These are phyloP conservation scores for Burhinus oedicnemus DNA, from an alignment of 2,113 vertebrate species.

Conservation along the genomic window DNA sequence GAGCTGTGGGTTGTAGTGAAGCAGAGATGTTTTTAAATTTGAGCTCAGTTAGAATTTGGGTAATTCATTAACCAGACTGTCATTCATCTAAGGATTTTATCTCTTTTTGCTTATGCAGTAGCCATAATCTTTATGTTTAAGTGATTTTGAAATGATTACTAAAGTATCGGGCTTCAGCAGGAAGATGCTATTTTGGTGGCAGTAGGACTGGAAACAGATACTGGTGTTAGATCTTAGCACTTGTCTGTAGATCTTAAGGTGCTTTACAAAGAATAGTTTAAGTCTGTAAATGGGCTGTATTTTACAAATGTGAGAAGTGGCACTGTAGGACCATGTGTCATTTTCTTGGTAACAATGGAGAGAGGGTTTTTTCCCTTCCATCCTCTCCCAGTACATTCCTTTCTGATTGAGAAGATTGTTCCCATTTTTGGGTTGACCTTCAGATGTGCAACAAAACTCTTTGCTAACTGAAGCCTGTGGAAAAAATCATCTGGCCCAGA, in stretches of 20 bases:
- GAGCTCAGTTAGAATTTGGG: not conserved
- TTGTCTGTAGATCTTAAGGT: not conserved
- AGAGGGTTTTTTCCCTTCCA: not conserved
- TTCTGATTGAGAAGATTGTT: not conserved
- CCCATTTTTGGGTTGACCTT: not conserved
- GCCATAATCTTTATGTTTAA: not conserved
- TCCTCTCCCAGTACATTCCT: not conserved
- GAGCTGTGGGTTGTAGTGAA: not conserved
- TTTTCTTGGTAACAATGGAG: not conserved
- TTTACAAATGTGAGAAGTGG: not conserved
- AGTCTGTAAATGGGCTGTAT: not conserved
- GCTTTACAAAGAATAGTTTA: not conserved
- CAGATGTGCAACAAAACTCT: not conserved
- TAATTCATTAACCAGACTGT: not conserved
- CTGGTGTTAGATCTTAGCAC: not conserved
- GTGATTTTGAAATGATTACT: not conserved
- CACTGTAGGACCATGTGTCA: not conserved
- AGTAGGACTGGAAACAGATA: no score
- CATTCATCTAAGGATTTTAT: not conserved
- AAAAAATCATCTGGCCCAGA: not conserved
- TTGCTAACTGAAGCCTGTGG: not conserved
- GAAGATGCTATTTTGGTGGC: not conserved
- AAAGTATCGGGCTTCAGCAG: not conserved
- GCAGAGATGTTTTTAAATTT: not conserved
- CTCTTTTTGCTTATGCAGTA: not conserved